phyloP scores from a whole-genome alignment of 1,140 invertebrate genomes.

The Listronotus bonariensis region DNA sequence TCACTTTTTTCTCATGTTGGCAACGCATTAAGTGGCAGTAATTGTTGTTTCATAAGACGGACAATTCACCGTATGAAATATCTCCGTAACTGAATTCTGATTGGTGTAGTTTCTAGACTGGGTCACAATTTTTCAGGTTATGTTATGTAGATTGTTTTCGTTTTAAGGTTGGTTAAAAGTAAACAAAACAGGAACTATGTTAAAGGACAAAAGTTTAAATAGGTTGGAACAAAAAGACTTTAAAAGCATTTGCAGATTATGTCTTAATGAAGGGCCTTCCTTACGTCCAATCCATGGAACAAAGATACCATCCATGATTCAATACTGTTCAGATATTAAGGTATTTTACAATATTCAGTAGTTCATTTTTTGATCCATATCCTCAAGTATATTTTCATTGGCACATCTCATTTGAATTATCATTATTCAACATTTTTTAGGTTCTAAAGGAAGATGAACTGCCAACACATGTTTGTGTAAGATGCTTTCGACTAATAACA shows the following conservation, averaged over 20 bases:
- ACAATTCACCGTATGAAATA: too few species aligned
- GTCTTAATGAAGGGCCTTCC: slow-evolving; percentile 40
- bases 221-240: slow-evolving; percentile 22
- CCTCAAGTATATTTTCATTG: not conserved
- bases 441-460: slow-evolving; percentile 38
- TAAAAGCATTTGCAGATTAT: slow-evolving; percentile 43
- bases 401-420: too few species aligned
- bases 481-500: slow-evolving; percentile 43
- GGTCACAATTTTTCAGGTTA: too few species aligned
- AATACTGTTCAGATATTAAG: slow-evolving; percentile 38
- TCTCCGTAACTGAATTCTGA: too few species aligned
- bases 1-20: too few species aligned
- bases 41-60: too few species aligned
- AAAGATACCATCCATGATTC: slow-evolving; percentile 43
- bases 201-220: too few species aligned
- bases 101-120: too few species aligned
- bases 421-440: slow-evolving; percentile 15
- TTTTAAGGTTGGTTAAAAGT: too few species aligned
- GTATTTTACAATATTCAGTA: slow-evolving; percentile 24
- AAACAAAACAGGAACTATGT: too few species aligned
- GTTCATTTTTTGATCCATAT: not conserved
- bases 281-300: slow-evolving; percentile 40
- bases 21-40: too few species aligned
- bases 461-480: slow-evolving; percentile 38
- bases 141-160: too few species aligned